Base-by-base conservation (phyloP, 2,888 invertebrate species). In the Cerastis leucographa region DNA sequence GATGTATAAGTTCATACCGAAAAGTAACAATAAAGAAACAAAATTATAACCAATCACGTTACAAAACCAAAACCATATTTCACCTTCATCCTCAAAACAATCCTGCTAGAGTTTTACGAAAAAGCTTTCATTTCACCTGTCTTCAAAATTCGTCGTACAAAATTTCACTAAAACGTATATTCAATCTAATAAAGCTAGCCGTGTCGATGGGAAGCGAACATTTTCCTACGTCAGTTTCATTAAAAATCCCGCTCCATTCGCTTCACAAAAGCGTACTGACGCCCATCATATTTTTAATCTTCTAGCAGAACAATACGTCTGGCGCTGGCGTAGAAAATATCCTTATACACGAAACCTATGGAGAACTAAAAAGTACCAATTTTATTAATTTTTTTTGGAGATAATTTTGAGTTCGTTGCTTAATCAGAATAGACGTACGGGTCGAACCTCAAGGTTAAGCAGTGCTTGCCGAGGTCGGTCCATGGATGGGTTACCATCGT, bases 241-340 rank as follows among this genome's bases (percentile, higher is more conserved):
- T 93, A 91, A 92, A 92, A 91, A 80, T 76, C 88, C 81, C 88
- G 85, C 90, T 89, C 83, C 87, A 88, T 88, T 88, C 89, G 86
- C 12, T 22, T 83, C 87, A 91, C 91, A 92, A 92, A 92, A 91
- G 91, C 89, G 83, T 85, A 87, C 89, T 86, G 85, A 87, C 85
- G 90, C 83, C 77, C 85, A 89, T 89, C 90, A 93, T 92, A 92
- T 93, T 93, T 93, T 93, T 93, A 93, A 93, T 93, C 92, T 92
- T 89, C 90, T 86, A 87, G 82, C 89, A 87, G 90, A 90, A 93
- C 92, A 93, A 93, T 81, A 81, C 64, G 75, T 76, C 71, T 79
- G 29, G 74, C 68, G 74, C 61, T 72, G 35, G 25, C 29, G 64
- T 66, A 73, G 76, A 75, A 86, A 75, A 71, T 66, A 76, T 76